Base-by-base conservation (phyloP, 2,113 vertebrate genomes). In the Potamarius usumacintae region DNA sequence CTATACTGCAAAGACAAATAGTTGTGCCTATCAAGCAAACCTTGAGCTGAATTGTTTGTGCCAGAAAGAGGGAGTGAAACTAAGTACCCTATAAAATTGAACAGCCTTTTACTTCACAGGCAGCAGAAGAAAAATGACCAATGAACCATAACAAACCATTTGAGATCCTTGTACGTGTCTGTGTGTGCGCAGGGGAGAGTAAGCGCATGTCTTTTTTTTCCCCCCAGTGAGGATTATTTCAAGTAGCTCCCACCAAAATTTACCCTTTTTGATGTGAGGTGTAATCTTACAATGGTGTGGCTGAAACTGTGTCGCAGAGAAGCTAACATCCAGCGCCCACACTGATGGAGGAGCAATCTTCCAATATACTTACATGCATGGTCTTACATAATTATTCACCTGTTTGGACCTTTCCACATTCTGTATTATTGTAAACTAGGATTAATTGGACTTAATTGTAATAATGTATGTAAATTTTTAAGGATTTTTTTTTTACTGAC, bases 91-190 rank as follows among this genome's bases (percentile, higher is more conserved):
- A 12, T 53, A 63, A 78, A 65, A 76, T 27, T 22, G 55, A 89
- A 83, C 3, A 67, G 50, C 53, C 30, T 67, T 22, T 86, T 82
- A 57, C 53, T 77, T 72, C 84, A 82, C 48, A 82, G 84, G 57
- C 69, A 85, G 4, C 74, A 86, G 48, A 77, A 77, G 14, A 85
- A 48, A 85, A 85, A 63, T 63, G 72, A 48, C 72, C 57, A 79
- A 42, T 86, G 74, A 86, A 79, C 84, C 84, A 79, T 50, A 86
- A 76, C 74, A 50, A 86, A n/a, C 27, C 42, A n/a, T 76, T 76
- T n/a, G 60, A 58, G 25, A 53, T 20, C 34, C 58, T 17, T 82
- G 53, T 82, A 30, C 72, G 65, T 82, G 63, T 82, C 20, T 87
- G 80, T 62, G 86, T 48, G 52, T 76, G 79, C 62, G 67, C 30